Percentiles rank a stretch among this genome's conserved stretches.
These are phyloP conservation scores for Drosophila sp. DNA, from an alignment of 1,140 invertebrate genomes.

Conservation along the genomic window DNA sequence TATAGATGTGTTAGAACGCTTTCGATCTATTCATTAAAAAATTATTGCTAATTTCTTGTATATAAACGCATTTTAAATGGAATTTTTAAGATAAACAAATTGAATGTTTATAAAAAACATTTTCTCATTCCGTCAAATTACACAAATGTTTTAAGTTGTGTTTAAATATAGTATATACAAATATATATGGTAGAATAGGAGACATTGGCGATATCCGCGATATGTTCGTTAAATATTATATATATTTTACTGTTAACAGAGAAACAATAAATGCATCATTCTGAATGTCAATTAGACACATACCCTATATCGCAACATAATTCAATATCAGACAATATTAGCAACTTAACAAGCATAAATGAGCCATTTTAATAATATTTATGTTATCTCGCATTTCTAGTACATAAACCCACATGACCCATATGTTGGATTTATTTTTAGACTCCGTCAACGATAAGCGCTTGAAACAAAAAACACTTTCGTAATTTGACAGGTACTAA, in stretches of 20 bases:
- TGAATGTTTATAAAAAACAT: not conserved
- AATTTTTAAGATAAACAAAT: conserved; percentile 1
- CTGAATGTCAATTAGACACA: too few relatives aligned
- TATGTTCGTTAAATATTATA: not conserved
- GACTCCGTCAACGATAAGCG: conserved; percentile 22
- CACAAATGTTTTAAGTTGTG: conserved; percentile 9
- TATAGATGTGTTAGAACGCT: not conserved
- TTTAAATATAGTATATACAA: not conserved
- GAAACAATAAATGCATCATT: too few relatives aligned
- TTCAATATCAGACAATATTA: not conserved
- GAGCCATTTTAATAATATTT: not conserved
- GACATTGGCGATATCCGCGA: not conserved
- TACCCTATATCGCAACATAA: too few relatives aligned
- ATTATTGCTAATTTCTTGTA: not conserved
- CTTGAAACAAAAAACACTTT: conserved; percentile 13
- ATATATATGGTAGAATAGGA: not conserved
- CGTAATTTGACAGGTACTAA: conserved; percentile 14
- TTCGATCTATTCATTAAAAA: not conserved
- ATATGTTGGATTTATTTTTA: conserved; percentile 26
- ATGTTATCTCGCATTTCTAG: conserved; percentile 7
- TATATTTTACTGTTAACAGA: not conserved
- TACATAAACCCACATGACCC: not conserved
- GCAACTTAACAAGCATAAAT: not conserved
- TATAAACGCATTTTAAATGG: not conserved
- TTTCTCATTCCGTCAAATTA: not conserved